Conservation (phyloP, 2,888 invertebrate species). For the Ommatoiulus sabulosus region DNA sequence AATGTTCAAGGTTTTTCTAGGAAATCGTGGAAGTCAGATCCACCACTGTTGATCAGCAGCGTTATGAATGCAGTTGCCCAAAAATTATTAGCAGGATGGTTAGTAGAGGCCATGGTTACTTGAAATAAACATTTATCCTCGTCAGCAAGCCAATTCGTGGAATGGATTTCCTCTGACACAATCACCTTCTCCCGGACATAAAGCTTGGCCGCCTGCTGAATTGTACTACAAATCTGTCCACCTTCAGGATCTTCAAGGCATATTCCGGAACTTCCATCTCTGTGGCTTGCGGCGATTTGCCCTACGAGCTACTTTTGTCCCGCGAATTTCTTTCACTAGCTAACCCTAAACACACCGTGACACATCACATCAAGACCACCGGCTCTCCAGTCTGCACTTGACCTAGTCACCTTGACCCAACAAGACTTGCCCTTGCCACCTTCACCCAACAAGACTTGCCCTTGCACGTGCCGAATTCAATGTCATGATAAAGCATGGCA, state of each 20-base stretch:
- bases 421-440: background rate
- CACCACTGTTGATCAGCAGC: too few relatives aligned
- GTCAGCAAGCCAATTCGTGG: background rate
- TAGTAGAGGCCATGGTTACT: too few relatives aligned
- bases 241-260: background rate
- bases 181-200: background rate
- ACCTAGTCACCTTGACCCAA: background rate
- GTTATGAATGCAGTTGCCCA: too few relatives aligned
- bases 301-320: background rate
- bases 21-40: too few relatives aligned
- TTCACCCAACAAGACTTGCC: background rate
- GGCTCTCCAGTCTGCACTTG: background rate
- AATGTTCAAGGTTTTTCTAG: too few relatives aligned
- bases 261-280: background rate
- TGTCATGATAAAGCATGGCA: background rate
- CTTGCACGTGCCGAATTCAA: background rate
- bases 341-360: background rate
- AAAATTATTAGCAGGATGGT: too few relatives aligned
- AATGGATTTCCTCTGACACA: background rate
- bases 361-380: background rate
- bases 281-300: background rate
- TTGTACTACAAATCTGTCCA: background rate
- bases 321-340: background rate
- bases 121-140: too few relatives aligned
- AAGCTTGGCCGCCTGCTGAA: background rate